These are phyloP conservation scores for Machimus atricapillus DNA, from an alignment of 2,888 invertebrate species.

Conservation along the genomic window DNA sequence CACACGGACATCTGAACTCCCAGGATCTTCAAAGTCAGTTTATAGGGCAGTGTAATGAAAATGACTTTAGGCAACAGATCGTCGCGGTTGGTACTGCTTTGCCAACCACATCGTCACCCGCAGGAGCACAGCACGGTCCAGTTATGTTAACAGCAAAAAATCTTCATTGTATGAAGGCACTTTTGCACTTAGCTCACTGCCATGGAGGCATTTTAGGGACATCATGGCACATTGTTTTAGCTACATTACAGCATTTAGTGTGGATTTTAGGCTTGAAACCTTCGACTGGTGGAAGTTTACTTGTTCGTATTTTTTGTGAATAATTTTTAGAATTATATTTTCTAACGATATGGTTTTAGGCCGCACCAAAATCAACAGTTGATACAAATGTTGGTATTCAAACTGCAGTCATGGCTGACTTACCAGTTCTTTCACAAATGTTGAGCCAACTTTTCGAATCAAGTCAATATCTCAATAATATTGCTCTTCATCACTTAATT, in stretches of 20 bases:
- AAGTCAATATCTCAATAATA: constrained; percentile 91
- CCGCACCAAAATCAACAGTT: constrained; percentile 75
- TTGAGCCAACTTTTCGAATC: constrained; percentile 93
- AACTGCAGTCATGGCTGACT: constrained; percentile 94
- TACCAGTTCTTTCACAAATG: constrained; percentile 90
- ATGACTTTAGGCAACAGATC: constrained; percentile 88
- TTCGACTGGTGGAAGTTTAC: constrained; percentile 91
- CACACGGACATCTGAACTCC: constrained; percentile 63
- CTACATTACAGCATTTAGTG: constrained; percentile 88
- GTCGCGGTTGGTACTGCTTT: constrained; percentile 96
- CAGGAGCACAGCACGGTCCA: constrained; percentile 67
- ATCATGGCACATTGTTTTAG: constrained; percentile 95
- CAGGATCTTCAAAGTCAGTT: constrained; percentile 66
- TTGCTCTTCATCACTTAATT: constrained; percentile 93
- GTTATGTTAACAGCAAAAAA: constrained; percentile 98
- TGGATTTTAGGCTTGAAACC: constrained; percentile 98
- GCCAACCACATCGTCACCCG: constrained; percentile 81
- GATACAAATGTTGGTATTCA: constrained; percentile 87
- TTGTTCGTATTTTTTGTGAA: constrained; percentile 52
- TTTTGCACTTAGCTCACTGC: constrained; percentile 87
- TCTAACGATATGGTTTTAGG: constrained; percentile 60
- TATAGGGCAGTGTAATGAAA: constrained; percentile 66
- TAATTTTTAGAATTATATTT: background rate
- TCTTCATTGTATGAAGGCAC: constrained; percentile 93
- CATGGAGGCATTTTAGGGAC: constrained; percentile 91